Evolutionary conservation across 2,888 invertebrate species (phyloP), one percentile per base, ranked within the genome.

Genomic region (Tuberolachnus salignus): DNA sequence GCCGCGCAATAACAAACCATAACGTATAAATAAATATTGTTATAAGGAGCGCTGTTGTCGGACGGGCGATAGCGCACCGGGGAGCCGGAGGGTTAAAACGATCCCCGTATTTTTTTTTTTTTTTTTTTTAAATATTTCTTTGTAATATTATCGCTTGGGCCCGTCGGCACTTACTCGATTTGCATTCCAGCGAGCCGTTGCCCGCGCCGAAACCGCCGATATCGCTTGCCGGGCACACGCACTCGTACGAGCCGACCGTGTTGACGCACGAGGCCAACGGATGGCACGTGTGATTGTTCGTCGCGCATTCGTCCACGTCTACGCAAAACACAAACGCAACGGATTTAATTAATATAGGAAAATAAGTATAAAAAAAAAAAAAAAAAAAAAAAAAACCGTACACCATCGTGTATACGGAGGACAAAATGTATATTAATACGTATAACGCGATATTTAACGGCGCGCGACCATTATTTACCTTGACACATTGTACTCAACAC

Each of bases 261-360:
- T 95, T 95, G 83, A 91, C 87, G 86, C 95, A 95, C 83, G 89
- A 89, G 83, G 94, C 91, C 83, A 89, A 90, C 64, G 89, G 88
- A 85, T 94, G 93, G 85, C 95, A 95, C 81, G 92, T 92, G 86
- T 94, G 92, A 63, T 87, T 87, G 57, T 90, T 90, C 84, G 91
- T 91, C 83, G 88, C 87, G 85, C 95, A 95, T 86, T 95, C 95
- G 86, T 95, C 91, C 80, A 94, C 89, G 87, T 95, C 94, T 92
- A 86, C 21, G 88, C 21, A 19, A 9, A 1, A 26, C 9, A 53
- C 13, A 53, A 19, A 9, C 34, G 34, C 34, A 34, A n/a, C 6
- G 34, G 3, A 34, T 34, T n/a, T n/a, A n/a, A n/a, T n/a, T n/a
- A n/a, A n/a, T 34, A 34, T 34, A 34, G 34, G 6, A 34, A 34